Evolutionary conservation across 2,888 invertebrate species (phyloP).

Genomic region (Cactoblastis cactorum): DNA sequence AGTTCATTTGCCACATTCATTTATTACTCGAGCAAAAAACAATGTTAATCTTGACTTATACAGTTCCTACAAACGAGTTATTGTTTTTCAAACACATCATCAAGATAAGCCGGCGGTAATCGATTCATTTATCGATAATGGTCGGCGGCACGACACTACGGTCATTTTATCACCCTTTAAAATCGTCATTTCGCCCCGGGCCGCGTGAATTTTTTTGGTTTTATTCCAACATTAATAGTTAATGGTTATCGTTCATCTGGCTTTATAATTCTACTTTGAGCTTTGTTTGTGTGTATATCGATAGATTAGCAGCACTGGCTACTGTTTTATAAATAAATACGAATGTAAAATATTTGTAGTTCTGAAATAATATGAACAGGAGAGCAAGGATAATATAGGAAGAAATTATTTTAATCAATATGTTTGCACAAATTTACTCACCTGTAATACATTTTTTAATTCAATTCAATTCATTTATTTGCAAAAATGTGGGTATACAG

Average conservation of each 20-base stretch:
- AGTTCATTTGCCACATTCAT: neutral
- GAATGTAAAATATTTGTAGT: too few relatives aligned
- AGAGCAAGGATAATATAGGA: too few relatives aligned
- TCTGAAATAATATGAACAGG: too few relatives aligned
- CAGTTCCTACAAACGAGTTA: conserved; percentile 40
- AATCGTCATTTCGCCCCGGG: conserved; percentile 58
- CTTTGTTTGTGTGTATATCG: neutral
- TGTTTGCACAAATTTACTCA: too few relatives aligned
- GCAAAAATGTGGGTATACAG: too few relatives aligned
- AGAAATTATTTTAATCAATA: too few relatives aligned
- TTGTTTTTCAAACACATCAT: conserved; percentile 56
- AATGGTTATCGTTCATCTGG: conserved; percentile 7
- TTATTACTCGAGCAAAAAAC: neutral
- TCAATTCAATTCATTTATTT: too few relatives aligned
- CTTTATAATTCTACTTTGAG: neutral
- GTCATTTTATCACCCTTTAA: conserved; percentile 65
- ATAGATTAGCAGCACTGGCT: neutral
- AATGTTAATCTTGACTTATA: neutral
- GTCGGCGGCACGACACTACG: conserved; percentile 65
- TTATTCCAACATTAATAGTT: conserved; percentile 8
- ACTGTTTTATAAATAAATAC: too few relatives aligned
- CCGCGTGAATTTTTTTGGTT: conserved; percentile 22
- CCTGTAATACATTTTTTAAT: too few relatives aligned
- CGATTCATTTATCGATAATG: conserved; percentile 68
- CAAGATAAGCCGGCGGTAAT: conserved; percentile 58